Evolutionary conservation across 2,113 vertebrate genomes (phyloP).

Genomic region (Corythaeola cristata): DNA sequence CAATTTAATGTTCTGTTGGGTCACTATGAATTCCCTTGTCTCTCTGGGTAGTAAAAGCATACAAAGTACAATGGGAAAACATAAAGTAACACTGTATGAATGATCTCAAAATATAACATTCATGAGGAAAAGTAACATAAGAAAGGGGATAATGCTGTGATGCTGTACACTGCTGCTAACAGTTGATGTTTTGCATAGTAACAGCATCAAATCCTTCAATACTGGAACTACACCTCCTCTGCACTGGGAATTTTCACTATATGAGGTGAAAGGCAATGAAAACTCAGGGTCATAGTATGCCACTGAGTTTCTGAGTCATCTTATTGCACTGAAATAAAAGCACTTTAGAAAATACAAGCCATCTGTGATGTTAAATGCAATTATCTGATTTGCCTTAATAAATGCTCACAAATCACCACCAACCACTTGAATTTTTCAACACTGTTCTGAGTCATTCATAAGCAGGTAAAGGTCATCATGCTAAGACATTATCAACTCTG

Average conservation of each 20-base stretch:
- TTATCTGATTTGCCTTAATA: constrained; percentile 53
- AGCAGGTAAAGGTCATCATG: constrained; percentile 55
- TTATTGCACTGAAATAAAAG: constrained; percentile 35
- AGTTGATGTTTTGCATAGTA: neutral
- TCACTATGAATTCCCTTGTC: neutral
- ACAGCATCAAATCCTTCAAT: neutral
- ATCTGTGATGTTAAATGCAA: constrained; percentile 45
- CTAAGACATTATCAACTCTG: constrained; percentile 15
- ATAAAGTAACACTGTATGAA: neutral
- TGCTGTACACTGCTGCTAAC: neutral
- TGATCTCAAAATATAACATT: neutral
- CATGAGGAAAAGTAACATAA: neutral
- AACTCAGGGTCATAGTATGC: constrained; percentile 29
- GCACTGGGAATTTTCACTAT: neutral
- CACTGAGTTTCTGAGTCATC: constrained; percentile 46
- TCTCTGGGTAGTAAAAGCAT: neutral
- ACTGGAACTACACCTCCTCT: neutral
- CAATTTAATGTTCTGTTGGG: neutral
- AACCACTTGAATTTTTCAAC: constrained; percentile 46
- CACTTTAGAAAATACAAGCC: constrained; percentile 47
- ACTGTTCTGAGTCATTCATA: neutral
- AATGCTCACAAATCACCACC: constrained; percentile 31
- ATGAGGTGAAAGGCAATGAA: constrained; percentile 5
- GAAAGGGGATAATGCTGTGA: neutral
- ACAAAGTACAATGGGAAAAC: neutral